Percentiles rank a stretch among this genome's conserved stretches.
Evolutionary conservation across 2,888 invertebrate genomes (phyloP).

Genomic region (Nesidiocoris tenuis): DNA sequence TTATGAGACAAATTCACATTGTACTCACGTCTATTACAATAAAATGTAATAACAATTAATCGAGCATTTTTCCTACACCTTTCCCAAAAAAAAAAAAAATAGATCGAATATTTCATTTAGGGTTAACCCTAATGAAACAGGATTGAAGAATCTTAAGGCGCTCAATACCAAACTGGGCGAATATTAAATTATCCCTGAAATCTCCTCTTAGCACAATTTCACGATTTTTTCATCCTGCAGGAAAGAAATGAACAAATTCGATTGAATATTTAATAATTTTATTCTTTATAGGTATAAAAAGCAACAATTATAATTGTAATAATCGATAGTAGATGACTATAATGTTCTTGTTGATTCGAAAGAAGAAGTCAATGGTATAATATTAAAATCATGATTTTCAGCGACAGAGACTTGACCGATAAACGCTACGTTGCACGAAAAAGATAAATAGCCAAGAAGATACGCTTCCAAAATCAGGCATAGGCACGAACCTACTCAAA

Average conservation of each 20-base stretch:
- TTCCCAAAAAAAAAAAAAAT: too few species aligned
- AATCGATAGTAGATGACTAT: slow-evolving; percentile 36
- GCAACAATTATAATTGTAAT: slow-evolving; percentile 48
- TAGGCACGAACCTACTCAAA: too few species aligned
- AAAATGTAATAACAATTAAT: background rate
- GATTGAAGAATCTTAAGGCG: too few species aligned
- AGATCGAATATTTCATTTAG: too few species aligned
- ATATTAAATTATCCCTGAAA: too few species aligned
- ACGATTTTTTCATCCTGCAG: too few species aligned
- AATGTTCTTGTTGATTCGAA: slow-evolving; percentile 30
- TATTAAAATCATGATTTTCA: background rate
- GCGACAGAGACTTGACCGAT: background rate
- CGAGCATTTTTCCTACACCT: background rate
- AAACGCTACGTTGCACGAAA: background rate
- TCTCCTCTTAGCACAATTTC: too few species aligned
- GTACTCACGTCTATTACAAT: background rate
- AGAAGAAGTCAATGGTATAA: background rate
- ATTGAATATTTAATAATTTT: slow-evolving; percentile 31
- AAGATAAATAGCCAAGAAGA: background rate
- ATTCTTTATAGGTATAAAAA: slow-evolving; percentile 49
- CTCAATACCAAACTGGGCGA: too few species aligned
- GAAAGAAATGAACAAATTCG: background rate
- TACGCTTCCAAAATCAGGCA: background rate
- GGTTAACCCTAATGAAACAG: too few species aligned
- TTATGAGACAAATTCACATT: background rate